Conservation (phyloP, 2,113 vertebrate species). For the Telmatochromis sp. region DNA sequence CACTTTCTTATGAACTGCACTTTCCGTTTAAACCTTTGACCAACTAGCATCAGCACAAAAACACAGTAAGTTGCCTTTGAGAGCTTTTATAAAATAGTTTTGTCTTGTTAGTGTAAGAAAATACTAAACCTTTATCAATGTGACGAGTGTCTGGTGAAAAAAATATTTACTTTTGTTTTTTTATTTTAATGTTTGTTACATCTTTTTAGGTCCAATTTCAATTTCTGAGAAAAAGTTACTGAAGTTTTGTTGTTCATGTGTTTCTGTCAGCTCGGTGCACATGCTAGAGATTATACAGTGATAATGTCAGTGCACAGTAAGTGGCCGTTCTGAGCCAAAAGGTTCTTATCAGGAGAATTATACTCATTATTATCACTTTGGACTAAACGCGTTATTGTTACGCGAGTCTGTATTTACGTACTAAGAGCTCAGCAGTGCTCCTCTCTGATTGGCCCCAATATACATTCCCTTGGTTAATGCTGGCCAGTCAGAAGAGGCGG, state of each 20-base stretch:
- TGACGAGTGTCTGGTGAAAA: neutral
- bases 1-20: neutral
- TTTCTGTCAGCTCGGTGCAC: neutral
- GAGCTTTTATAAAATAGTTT: neutral
- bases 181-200: neutral
- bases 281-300: neutral
- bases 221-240: neutral
- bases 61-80: neutral
- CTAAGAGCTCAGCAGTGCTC: neutral
- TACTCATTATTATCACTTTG: neutral
- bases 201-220: neutral
- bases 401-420: neutral
- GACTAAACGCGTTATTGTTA: neutral
- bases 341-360: neutral
- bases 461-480: constrained; percentile 13
- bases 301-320: neutral
- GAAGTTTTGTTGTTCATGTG: neutral
- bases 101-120: neutral
- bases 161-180: neutral
- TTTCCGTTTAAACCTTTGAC: neutral
- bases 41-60: neutral
- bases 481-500: neutral
- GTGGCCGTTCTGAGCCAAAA: neutral
- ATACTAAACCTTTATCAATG: neutral
- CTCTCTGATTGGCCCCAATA: neutral